Conservation (phyloP, 2,113 vertebrate genomes). For the Peromyscus polionotus region DNA sequence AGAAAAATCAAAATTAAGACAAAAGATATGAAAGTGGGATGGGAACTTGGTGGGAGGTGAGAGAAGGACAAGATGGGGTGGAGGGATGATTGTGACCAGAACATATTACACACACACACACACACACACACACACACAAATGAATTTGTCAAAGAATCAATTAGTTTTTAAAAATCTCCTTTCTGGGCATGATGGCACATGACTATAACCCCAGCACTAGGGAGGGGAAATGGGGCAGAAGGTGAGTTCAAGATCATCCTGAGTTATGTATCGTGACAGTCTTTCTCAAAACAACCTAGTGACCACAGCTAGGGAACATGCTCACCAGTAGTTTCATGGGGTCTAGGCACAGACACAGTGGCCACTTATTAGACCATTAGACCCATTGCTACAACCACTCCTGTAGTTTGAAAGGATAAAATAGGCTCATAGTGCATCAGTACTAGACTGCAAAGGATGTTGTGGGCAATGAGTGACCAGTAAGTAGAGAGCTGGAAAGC, state of each 20-base stretch:
- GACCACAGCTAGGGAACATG: background rate
- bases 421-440: background rate
- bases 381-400: background rate
- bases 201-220: background rate
- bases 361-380: background rate
- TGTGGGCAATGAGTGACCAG: background rate
- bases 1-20: background rate
- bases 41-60: background rate
- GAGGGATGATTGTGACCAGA: background rate
- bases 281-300: background rate
- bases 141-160: background rate
- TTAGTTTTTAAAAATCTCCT: background rate
- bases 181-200: background rate
- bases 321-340: background rate
- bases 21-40: background rate
- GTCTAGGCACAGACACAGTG: background rate
- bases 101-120: background rate
- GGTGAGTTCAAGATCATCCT: background rate
- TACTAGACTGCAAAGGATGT: background rate
- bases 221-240: too few species aligned
- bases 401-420: background rate
- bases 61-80: background rate
- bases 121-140: background rate
- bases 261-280: background rate
- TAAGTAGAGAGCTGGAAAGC: background rate